These are phyloP conservation scores for Verasper variegatus DNA, from an alignment of 2,113 vertebrate species.

Conservation along the genomic window DNA sequence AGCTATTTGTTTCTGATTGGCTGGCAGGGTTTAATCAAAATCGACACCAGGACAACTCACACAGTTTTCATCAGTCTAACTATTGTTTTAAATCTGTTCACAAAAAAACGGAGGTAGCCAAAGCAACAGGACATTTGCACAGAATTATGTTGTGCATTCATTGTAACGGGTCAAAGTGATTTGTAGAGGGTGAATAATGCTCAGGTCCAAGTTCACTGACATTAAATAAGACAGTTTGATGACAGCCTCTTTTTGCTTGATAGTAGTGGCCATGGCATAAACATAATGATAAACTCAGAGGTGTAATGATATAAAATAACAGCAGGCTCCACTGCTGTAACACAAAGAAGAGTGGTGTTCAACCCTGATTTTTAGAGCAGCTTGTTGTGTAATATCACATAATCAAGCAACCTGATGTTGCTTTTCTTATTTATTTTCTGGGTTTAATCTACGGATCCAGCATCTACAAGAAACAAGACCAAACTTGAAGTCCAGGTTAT, in stretches of 20 bases:
- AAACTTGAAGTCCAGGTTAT: constrained; percentile 30
- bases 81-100: background rate
- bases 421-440: background rate
- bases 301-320: background rate
- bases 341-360: constrained; percentile 4
- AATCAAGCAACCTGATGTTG: background rate
- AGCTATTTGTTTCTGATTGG: constrained; percentile 7
- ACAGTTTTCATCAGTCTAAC: constrained; percentile 6
- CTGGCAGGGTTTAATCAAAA: constrained; percentile 15
- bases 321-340: background rate
- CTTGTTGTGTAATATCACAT: background rate
- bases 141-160: background rate
- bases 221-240: background rate
- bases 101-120: constrained; percentile 9
- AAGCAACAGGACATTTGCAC: constrained; percentile 6
- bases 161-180: background rate
- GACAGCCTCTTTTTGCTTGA: background rate
- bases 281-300: background rate
- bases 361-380: background rate
- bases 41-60: constrained; percentile 2
- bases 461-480: background rate
- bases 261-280: constrained; percentile 14
- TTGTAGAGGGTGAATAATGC: background rate
- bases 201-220: constrained; percentile 8
- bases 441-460: background rate